Conservation (phyloP, 2,113 vertebrate genomes). For the Chrysochloris asiatica region DNA sequence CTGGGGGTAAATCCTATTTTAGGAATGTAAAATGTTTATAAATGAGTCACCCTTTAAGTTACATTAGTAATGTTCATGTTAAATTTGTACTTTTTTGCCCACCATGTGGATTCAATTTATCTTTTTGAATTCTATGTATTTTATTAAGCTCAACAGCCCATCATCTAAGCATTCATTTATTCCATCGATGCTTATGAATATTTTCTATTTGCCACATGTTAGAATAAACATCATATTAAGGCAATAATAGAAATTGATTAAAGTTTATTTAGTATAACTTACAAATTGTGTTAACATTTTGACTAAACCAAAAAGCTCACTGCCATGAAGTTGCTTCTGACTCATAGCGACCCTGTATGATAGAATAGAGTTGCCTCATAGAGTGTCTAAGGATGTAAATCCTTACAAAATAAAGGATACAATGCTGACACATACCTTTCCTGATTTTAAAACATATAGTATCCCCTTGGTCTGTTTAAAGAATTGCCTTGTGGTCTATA, state of each 20-base stretch:
- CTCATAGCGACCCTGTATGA: neutral
- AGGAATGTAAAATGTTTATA: neutral
- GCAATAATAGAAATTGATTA: neutral
- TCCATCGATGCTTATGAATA: fast-evolving
- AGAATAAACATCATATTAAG: neutral
- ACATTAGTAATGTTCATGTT: neutral
- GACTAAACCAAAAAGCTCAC: too few relatives aligned
- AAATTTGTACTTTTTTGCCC: neutral
- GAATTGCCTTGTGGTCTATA: too few relatives aligned
- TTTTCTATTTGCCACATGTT: neutral
- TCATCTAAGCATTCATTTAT: neutral
- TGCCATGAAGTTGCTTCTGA: neutral
- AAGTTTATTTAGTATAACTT: neutral
- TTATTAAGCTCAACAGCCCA: neutral
- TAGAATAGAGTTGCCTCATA: too few relatives aligned
- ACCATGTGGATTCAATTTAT: neutral
- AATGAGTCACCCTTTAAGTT: neutral
- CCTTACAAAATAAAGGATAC: too few relatives aligned
- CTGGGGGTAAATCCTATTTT: neutral
- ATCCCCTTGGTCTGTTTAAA: too few relatives aligned
- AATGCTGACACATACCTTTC: too few relatives aligned
- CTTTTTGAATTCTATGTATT: neutral
- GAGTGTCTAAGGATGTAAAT: too few relatives aligned
- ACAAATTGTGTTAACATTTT: neutral
- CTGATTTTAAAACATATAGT: too few relatives aligned